Conservation (phyloP, 2,113 vertebrate species). For the Tympanuchus pallidicinctus region DNA sequence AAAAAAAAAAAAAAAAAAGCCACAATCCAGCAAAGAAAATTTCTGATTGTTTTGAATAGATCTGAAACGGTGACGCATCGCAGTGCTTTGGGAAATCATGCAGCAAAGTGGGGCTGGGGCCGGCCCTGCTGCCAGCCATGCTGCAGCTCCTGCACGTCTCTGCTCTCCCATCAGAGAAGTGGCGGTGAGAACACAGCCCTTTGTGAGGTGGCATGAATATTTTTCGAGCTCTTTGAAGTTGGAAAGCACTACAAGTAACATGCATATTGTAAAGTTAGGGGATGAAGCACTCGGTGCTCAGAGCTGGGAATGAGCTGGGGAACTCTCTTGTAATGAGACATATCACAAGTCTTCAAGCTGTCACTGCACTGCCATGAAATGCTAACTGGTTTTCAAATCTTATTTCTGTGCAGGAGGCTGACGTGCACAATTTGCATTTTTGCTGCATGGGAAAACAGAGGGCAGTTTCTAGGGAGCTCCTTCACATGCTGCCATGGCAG, state of each 20-base stretch:
- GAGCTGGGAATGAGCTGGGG: background rate
- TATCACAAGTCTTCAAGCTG: slow-evolving; percentile 26
- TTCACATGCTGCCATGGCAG: background rate
- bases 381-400: slow-evolving; percentile 38
- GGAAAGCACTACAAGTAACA: slow-evolving; percentile 52
- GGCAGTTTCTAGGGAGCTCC: slow-evolving; percentile 28
- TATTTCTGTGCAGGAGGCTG: slow-evolving; percentile 52
- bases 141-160: background rate
- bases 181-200: background rate
- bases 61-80: background rate
- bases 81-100: background rate
- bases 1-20: background rate
- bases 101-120: background rate
- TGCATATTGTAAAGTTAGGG: background rate
- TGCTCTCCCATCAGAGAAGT: background rate
- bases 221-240: slow-evolving; percentile 48
- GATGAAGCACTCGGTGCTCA: slow-evolving; percentile 17
- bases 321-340: slow-evolving; percentile 36
- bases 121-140: background rate
- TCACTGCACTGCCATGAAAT: slow-evolving; percentile 23
- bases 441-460: slow-evolving; percentile 11
- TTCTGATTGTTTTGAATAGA: background rate
- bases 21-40: background rate
- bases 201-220: slow-evolving; percentile 23
- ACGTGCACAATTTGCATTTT: slow-evolving; percentile 27